These are phyloP conservation scores for Andrena cerasifolii DNA, from an alignment of 1,140 invertebrate species.

Conservation along the genomic window DNA sequence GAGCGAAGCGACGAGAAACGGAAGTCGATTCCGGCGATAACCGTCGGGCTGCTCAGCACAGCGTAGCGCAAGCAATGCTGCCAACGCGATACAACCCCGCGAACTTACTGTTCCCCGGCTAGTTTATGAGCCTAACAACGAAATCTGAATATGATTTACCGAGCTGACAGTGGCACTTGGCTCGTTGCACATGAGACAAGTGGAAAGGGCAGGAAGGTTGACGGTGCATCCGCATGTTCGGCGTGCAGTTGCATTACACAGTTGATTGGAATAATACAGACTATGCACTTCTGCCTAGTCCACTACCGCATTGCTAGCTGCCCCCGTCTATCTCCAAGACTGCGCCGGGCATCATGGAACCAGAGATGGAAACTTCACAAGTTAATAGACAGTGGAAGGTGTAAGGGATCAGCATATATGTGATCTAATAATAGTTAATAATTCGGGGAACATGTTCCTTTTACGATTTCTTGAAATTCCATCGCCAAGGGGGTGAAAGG, in stretches of 20 bases:
- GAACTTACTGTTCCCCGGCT: conserved; percentile 55
- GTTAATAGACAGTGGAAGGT: too few relatives aligned
- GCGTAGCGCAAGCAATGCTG: conserved; percentile 25
- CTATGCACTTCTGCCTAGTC: conserved; percentile 46
- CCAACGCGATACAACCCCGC: conserved; percentile 20
- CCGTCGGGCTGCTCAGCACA: conserved; percentile 40
- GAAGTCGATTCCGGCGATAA: conserved; percentile 59
- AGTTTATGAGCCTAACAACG: conserved; percentile 67
- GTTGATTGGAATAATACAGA: conserved; percentile 58
- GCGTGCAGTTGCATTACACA: conserved; percentile 37
- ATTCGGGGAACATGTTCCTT: too few relatives aligned
- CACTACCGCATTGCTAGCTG: conserved; percentile 42
- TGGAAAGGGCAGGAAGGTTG: conserved; percentile 1
- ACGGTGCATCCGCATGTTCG: conserved; percentile 35
- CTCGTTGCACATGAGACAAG: conserved; percentile 8
- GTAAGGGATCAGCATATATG: too few relatives aligned
- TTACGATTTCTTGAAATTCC: too few relatives aligned
- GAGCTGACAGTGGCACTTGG: conserved; percentile 33
- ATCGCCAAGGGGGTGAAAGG: too few relatives aligned
- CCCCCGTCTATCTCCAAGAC: conserved; percentile 54
- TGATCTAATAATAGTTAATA: too few relatives aligned
- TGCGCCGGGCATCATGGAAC: neutral
- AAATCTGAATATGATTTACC: conserved; percentile 75
- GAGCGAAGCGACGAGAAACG: conserved; percentile 45
- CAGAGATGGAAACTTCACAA: neutral